Base-by-base conservation (phyloP, 2,797 vertebrate genomes). In the Neopelma chrysocephalum region DNA sequence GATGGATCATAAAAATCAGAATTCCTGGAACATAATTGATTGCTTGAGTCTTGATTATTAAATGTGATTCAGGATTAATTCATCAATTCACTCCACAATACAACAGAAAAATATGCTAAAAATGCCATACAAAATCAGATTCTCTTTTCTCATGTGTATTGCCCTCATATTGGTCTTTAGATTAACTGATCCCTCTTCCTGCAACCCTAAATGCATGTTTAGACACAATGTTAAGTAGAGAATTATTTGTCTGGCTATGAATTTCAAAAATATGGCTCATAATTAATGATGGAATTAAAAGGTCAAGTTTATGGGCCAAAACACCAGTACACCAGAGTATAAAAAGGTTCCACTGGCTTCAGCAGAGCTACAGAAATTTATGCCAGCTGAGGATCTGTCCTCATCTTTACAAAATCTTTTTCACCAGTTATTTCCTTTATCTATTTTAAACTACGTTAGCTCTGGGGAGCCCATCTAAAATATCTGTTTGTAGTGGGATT, bases 391-490 rank as follows among this genome's bases (percentile, higher is more conserved):
- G 21, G 40, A 86, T 86, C 34, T 92, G 80, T 71, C 29, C 45
- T 91, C 56, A 45, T 57, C 65, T 78, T 81, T 53, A 80, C 58
- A 51, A 72, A 42, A 53, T 40, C n/a, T 77, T 64, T 83, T 62
- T 80, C 43, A 34, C 22, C 45, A 51, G n/a, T 85, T 77, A 71
- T 70, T 93, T 94, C 27, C 31, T 95, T 86, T 82, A 57, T 36
- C 90, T n/a, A 85, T 82, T 90, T 92, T 94, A 71, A 91, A 87
- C 70, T 78, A 32, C 34, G 73, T 86, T 48, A 85, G 9, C 71
- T 94, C 64, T 81, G 90, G 83, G 51, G 42, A 93, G 47, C 26
- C 36, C 45, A 50, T 31, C 53, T 78, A 10, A 70, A 82, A 79
- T 42, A 56, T 0, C 47, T 62, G 27, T 32, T 61, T 69, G 42